Percentiles rank a stretch among this genome's conserved stretches.
Evolutionary conservation across 2,888 invertebrate genomes (phyloP).

Genomic region (Gastracanthus pulcherrimus): DNA sequence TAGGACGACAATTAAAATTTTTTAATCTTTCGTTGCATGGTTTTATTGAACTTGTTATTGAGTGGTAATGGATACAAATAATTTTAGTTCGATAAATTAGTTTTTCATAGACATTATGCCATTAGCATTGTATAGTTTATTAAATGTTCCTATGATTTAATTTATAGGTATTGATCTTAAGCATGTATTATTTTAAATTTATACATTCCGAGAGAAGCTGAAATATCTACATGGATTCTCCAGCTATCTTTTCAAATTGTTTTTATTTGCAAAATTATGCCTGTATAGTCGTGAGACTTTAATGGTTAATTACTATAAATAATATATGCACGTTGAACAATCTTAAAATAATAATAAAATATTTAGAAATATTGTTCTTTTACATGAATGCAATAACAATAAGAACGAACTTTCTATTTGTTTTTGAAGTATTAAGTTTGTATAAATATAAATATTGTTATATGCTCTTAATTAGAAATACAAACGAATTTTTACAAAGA

Average conservation of each 20-base stretch:
- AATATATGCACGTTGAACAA: not conserved
- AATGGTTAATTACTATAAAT: not conserved
- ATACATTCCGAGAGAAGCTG: not conserved
- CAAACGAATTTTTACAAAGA: too few relatives aligned
- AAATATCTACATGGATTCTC: conserved; percentile 19
- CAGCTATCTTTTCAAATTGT: not conserved
- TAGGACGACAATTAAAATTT: not conserved
- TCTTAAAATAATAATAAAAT: conserved; percentile 4
- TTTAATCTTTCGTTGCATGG: conserved; percentile 28
- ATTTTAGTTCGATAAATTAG: conserved; percentile 26
- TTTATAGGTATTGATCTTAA: conserved; percentile 15
- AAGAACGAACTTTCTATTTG: not conserved
- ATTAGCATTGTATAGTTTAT: not conserved
- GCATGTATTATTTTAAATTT: conserved; percentile 10
- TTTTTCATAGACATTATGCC: not conserved
- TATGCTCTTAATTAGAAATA: not conserved
- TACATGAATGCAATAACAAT: not conserved
- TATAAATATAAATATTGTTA: not conserved
- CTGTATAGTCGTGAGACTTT: not conserved
- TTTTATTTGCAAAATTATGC: not conserved
- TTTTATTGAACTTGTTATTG: conserved; percentile 2
- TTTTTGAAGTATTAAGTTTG: not conserved
- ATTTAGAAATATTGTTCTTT: not conserved
- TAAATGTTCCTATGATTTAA: conserved; percentile 7
- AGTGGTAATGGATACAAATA: not conserved